Evolutionary conservation across 2,797 vertebrate species (phyloP).

Genomic region (Prunella strophiata): DNA sequence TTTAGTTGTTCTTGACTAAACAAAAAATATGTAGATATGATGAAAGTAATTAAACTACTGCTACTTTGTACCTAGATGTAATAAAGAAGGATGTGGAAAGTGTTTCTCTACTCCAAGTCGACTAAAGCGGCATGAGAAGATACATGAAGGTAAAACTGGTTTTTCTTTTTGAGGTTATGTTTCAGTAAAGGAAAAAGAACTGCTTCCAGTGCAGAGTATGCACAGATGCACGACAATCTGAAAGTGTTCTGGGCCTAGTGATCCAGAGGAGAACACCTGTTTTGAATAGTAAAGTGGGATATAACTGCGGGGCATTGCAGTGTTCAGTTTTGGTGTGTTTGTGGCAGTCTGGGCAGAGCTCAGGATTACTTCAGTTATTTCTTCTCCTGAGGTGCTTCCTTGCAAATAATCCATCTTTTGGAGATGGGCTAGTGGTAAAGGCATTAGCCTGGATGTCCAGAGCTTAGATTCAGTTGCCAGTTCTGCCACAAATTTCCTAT

Average conservation of each 20-base stretch:
- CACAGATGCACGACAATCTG: fast-evolving
- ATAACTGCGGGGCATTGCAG: not conserved
- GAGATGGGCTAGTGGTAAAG: not conserved
- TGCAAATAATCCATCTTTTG: not conserved
- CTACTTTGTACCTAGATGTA: conserved; percentile 78
- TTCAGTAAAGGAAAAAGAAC: not conserved
- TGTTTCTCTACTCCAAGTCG: conserved; percentile 76
- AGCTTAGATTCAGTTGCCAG: not conserved
- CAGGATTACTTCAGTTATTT: not conserved
- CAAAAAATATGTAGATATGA: fast-evolving
- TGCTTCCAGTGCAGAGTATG: not conserved
- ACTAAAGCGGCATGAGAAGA: conserved; percentile 84
- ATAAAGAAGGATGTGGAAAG: conserved; percentile 81
- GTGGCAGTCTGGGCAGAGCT: not conserved
- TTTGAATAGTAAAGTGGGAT: not conserved
- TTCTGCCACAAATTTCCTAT: not conserved
- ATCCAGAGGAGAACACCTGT: not conserved
- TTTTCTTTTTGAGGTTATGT: not conserved
- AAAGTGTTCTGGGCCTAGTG: not conserved
- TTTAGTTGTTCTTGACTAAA: not conserved
- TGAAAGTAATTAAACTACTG: not conserved
- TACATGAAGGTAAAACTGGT: conserved; percentile 82
- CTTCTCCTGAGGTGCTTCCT: not conserved
- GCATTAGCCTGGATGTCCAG: not conserved
- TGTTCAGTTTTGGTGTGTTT: not conserved